Conservation (phyloP, 2,113 vertebrate genomes). For the Pangasianodon hypophthalmus region DNA sequence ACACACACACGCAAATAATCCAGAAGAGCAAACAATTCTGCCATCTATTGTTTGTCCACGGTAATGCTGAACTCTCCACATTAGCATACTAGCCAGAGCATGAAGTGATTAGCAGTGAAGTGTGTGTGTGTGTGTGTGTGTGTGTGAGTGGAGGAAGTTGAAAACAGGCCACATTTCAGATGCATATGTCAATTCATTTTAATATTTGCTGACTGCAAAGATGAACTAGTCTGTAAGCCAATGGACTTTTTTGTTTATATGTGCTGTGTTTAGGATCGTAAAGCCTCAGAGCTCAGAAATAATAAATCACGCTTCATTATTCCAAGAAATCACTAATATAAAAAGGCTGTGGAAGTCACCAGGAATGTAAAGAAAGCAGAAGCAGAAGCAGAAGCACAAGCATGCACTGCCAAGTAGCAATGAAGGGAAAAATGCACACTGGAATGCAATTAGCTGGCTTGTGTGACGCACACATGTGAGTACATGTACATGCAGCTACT, state of each 20-base stretch:
- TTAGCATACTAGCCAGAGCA: background rate
- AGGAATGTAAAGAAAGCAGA: background rate
- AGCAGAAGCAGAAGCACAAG: background rate
- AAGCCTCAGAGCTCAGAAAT: background rate
- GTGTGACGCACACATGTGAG: background rate
- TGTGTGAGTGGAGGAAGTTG: background rate
- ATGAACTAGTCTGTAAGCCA: background rate
- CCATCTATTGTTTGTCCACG: conserved; percentile 47
- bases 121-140: background rate
- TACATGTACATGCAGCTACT: background rate
- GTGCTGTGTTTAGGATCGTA: background rate
- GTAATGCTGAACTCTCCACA: background rate
- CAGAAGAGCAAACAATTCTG: conserved; percentile 35
- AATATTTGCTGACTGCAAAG: background rate
- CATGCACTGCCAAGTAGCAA: background rate
- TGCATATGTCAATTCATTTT: background rate
- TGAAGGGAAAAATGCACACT: background rate
- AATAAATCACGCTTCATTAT: background rate
- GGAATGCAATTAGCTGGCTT: background rate
- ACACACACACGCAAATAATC: background rate
- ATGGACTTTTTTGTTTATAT: background rate
- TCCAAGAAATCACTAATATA: background rate
- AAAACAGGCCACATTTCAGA: background rate
- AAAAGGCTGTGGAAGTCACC: background rate
- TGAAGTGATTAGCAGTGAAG: background rate